A percentile compares a stretch with the other conserved stretches of the same genome.
Evolutionary conservation across 1,140 invertebrate genomes (phyloP).

Genomic region (Pemphigus obesinymphae): DNA sequence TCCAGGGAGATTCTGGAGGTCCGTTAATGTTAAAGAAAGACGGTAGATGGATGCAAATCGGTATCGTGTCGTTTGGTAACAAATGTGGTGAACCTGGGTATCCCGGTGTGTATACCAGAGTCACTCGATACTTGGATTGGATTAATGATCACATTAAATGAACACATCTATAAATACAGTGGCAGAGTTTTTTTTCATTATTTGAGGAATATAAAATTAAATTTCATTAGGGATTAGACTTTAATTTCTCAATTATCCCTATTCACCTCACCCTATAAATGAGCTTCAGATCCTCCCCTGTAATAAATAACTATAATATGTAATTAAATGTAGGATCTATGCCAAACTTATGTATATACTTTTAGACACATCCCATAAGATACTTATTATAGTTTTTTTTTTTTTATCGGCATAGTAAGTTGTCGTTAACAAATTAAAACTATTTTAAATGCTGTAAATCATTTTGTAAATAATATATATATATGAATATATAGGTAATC

Average conservation of each 20-base stretch:
- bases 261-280: no score
- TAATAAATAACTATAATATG: neutral
- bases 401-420: neutral
- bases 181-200: no score
- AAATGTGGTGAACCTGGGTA: slow-evolving; percentile 67
- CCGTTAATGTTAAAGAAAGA: slow-evolving; percentile 64
- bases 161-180: no score
- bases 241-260: no score
- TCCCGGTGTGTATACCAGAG: slow-evolving; percentile 73
- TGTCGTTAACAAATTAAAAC: neutral
- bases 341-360: neutral
- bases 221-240: no score
- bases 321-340: neutral
- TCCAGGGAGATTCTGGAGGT: slow-evolving; percentile 75
- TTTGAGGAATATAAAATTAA: no score
- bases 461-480: slow-evolving; percentile 16
- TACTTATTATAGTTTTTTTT: neutral
- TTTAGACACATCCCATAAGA: neutral
- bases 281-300: no score
- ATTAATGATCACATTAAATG: slow-evolving; percentile 49
- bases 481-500: neutral
- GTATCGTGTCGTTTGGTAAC: slow-evolving; percentile 70
- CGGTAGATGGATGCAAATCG: slow-evolving; percentile 58
- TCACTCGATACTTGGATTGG: slow-evolving; percentile 63
- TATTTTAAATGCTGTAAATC: neutral